Evolutionary conservation across 1,140 invertebrate genomes (phyloP).

Genomic region (Sitophilus oryzae): DNA sequence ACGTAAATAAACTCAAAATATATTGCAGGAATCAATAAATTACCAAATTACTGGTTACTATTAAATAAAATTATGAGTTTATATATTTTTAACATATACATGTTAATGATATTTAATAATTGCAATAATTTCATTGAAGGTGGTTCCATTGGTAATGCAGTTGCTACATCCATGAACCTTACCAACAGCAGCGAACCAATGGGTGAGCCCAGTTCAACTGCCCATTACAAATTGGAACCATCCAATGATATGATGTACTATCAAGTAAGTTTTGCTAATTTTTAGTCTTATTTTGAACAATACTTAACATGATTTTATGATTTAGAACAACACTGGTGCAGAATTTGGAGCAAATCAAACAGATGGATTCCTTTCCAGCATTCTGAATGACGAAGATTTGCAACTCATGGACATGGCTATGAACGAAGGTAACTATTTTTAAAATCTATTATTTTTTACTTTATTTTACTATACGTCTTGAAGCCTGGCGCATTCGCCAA

Average conservation of each 20-base stretch:
- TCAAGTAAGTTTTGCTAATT: conserved; percentile 40
- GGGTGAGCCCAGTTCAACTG: conserved; percentile 43
- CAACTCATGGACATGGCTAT: conserved; percentile 86
- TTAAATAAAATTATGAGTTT: too few relatives aligned
- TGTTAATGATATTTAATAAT: neutral
- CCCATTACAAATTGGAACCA: conserved; percentile 48
- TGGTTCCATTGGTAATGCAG: conserved; percentile 65
- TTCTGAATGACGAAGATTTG: conserved; percentile 80
- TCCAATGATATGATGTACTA: conserved; percentile 50
- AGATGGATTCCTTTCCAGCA: conserved; percentile 78
- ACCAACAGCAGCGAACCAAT: conserved; percentile 59
- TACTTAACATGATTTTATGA: neutral
- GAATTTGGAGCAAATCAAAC: conserved; percentile 53
- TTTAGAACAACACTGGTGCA: conserved; percentile 22
- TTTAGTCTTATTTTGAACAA: neutral
- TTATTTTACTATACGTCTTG: neutral
- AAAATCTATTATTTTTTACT: neutral
- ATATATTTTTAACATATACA: too few relatives aligned
- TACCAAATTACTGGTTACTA: too few relatives aligned
- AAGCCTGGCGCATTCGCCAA: neutral
- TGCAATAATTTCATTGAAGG: conserved; percentile 40
- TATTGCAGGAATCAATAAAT: too few relatives aligned
- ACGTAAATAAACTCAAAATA: too few relatives aligned
- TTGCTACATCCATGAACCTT: conserved; percentile 73
- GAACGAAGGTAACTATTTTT: conserved; percentile 64